Evolutionary conservation across 2,797 vertebrate genomes (phyloP).

Genomic region (Acomys russatus): DNA sequence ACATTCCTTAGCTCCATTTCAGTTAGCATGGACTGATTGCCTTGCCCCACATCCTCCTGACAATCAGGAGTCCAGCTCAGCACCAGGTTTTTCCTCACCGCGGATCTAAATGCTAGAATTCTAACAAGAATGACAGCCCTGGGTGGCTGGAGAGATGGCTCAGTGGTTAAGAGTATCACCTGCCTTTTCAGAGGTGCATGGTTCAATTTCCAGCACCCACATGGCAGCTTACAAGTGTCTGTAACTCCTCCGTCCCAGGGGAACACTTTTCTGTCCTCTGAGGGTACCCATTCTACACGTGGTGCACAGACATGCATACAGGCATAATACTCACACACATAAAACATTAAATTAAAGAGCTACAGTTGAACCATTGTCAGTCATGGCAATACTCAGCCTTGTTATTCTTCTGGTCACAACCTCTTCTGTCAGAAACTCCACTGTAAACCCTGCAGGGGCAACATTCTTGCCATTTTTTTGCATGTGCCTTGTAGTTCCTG

Average conservation of each 20-base stretch:
- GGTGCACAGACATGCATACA: background rate
- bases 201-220: background rate
- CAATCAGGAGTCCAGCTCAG: background rate
- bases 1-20: background rate
- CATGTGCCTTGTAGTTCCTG: too few relatives aligned
- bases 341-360: background rate
- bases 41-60: background rate
- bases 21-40: background rate
- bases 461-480: background rate
- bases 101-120: background rate
- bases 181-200: background rate
- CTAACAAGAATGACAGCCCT: background rate
- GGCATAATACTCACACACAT: background rate
- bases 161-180: background rate
- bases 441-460: too few relatives aligned
- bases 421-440: background rate
- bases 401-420: background rate
- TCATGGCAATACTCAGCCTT: background rate
- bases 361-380: background rate
- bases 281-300: background rate
- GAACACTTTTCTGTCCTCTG: background rate
- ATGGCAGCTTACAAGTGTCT: background rate
- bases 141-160: background rate
- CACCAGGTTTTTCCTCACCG: background rate
- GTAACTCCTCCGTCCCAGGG: background rate